phyloP scores from a whole-genome alignment of 2,797 vertebrate species.

The Gobio occitaniae region DNA sequence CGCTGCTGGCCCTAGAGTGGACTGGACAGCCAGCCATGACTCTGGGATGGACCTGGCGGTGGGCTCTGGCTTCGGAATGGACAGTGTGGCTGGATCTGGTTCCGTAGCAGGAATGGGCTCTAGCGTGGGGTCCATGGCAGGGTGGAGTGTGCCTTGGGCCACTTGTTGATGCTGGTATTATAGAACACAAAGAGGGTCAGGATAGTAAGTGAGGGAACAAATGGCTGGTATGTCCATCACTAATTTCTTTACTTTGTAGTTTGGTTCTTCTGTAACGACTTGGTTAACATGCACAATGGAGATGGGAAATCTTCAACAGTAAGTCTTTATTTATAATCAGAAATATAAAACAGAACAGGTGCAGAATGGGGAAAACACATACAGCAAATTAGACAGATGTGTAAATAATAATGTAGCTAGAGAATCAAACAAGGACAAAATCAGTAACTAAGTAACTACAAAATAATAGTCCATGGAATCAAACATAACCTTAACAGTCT shows the following conservation, averaged over 20 bases:
- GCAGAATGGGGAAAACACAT: neutral
- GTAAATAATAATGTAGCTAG: neutral
- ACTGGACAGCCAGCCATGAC: neutral
- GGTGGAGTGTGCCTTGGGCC: neutral
- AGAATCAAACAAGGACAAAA: neutral
- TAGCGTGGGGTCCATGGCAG: too few relatives aligned
- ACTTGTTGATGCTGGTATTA: neutral
- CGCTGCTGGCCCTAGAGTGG: neutral
- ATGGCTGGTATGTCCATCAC: neutral
- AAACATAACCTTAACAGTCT: neutral
- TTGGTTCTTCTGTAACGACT: neutral
- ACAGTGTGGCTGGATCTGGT: too few relatives aligned
- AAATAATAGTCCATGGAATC: neutral
- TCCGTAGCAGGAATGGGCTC: neutral
- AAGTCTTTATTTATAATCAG: neutral
- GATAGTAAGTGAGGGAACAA: neutral
- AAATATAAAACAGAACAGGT: neutral
- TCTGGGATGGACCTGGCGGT: too few relatives aligned
- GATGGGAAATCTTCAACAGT: neutral
- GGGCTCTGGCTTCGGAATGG: neutral
- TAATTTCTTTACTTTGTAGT: neutral
- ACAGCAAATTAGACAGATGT: neutral
- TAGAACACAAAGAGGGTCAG: neutral
- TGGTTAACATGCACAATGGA: neutral
- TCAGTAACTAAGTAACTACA: neutral